A percentile compares a stretch with the other conserved stretches of the same genome.
Conservation (phyloP, 2,113 vertebrate species). For the Piaya cayana region DNA sequence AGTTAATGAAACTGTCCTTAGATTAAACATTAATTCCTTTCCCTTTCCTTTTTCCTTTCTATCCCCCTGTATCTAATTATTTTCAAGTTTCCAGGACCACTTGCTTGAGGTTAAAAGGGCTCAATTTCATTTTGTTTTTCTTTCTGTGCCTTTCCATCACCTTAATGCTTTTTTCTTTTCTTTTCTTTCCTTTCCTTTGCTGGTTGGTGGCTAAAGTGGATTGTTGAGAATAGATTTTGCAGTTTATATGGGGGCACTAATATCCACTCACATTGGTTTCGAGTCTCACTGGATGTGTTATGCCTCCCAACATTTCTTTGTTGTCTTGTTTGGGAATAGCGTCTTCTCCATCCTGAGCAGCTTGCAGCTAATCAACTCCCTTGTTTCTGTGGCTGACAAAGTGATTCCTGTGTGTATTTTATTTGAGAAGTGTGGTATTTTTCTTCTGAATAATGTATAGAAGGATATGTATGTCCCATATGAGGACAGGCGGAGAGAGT, state of each 20-base stretch:
- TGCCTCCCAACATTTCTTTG: neutral
- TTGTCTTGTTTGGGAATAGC: neutral
- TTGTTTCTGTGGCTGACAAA: neutral
- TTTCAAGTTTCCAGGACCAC: neutral
- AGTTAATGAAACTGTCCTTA: neutral
- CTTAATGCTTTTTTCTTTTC: neutral
- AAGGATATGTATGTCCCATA: too few species aligned
- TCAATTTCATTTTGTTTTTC: neutral
- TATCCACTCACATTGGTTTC: neutral
- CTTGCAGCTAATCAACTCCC: neutral
- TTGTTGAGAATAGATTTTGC: neutral
- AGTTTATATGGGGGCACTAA: neutral
- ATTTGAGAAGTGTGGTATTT: neutral
- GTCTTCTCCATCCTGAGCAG: neutral
- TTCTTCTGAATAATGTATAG: neutral
- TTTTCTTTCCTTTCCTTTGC: neutral
- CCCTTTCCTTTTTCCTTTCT: neutral
- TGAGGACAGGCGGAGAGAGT: too few species aligned
- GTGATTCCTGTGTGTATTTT: neutral
- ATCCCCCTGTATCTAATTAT: neutral
- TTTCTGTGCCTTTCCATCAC: neutral
- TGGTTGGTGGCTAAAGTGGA: neutral
- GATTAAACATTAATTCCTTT: neutral
- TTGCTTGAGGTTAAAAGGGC: neutral
- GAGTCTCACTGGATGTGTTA: neutral